Conservation (phyloP, 2,113 vertebrate genomes). For the Sorex fumeus region DNA sequence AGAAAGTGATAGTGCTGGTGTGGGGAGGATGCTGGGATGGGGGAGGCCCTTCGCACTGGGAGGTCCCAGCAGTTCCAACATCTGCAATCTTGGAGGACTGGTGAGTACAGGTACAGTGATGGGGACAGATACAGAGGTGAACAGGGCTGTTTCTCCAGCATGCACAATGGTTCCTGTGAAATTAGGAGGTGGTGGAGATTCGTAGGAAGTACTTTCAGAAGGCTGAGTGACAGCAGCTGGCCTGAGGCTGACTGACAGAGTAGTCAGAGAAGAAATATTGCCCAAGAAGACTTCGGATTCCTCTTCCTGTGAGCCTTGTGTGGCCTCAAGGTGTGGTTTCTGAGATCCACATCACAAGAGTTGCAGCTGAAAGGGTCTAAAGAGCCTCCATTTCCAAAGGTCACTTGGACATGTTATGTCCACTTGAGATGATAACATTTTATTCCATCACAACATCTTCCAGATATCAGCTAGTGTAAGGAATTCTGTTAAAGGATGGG, state of each 20-base stretch:
- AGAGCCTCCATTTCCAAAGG: background rate
- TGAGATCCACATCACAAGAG: background rate
- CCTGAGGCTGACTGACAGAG: background rate
- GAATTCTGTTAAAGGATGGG: background rate
- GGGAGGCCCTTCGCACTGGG: background rate
- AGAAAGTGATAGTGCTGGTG: background rate
- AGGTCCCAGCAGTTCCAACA: too few species aligned
- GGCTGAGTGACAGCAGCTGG: background rate
- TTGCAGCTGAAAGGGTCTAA: background rate
- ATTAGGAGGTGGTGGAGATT: background rate
- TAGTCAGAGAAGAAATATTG: too few species aligned
- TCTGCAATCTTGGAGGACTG: background rate
- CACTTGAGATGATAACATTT: background rate
- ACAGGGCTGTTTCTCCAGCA: background rate
- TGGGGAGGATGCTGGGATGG: too few species aligned
- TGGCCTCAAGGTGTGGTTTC: background rate
- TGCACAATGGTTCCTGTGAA: background rate
- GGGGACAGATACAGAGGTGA: background rate
- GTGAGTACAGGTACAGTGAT: background rate
- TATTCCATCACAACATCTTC: background rate
- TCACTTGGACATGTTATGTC: too few species aligned
- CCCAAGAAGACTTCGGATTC: background rate
- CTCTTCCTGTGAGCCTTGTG: background rate
- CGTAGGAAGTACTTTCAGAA: background rate
- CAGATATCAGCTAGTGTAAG: background rate